Evolutionary conservation across 2,888 invertebrate species (phyloP).

Genomic region (Andrena hattorfiana): DNA sequence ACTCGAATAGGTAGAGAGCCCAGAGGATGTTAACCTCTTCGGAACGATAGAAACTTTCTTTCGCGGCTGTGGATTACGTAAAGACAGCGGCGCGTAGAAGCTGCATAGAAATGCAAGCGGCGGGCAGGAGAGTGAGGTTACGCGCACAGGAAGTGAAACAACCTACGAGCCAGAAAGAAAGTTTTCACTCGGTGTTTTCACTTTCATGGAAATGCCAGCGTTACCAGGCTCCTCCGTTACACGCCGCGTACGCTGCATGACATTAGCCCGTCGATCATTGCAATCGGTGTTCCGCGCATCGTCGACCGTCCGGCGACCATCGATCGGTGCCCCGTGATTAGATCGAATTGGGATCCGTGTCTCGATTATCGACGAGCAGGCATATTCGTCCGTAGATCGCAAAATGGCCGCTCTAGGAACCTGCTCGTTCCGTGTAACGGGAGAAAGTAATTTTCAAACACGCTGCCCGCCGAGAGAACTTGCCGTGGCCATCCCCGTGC

Average conservation of each 20-base stretch:
- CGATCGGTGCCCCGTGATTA: slow-evolving; percentile 7
- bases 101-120: slow-evolving; percentile 82
- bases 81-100: slow-evolving; percentile 75
- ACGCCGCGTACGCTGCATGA: slow-evolving; percentile 68
- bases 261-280: slow-evolving; percentile 75
- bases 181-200: slow-evolving; percentile 84
- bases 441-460: slow-evolving; percentile 57
- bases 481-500: neutral
- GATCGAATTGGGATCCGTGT: slow-evolving; percentile 18
- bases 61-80: slow-evolving; percentile 83
- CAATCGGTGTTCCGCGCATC: slow-evolving; percentile 64
- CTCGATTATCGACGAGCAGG: neutral
- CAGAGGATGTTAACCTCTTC: slow-evolving; percentile 84
- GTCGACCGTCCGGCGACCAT: slow-evolving; percentile 39
- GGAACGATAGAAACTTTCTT: slow-evolving; percentile 83
- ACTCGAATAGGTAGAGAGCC: slow-evolving; percentile 67
- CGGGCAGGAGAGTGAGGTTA: slow-evolving; percentile 79
- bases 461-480: neutral
- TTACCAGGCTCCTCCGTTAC: slow-evolving; percentile 59
- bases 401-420: neutral
- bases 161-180: slow-evolving; percentile 83
- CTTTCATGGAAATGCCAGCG: slow-evolving; percentile 84
- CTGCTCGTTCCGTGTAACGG: slow-evolving; percentile 6
- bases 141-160: slow-evolving; percentile 85
- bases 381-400: neutral